Conservation (phyloP, 2,888 invertebrate species). For the Microplitis deprimator region DNA sequence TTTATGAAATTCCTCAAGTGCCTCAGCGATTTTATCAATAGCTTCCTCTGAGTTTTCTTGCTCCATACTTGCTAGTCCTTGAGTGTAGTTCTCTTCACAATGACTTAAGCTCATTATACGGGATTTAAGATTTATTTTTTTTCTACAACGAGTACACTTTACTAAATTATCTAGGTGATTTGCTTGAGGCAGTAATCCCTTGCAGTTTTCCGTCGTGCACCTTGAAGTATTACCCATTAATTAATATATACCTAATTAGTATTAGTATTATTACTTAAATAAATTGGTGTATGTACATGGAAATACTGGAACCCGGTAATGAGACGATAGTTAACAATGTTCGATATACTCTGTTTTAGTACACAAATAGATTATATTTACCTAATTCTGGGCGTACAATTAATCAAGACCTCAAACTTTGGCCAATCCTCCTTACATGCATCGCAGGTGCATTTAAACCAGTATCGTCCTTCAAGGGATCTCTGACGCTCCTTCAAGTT, state of each 20-base stretch:
- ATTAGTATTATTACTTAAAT: conserved; percentile 5
- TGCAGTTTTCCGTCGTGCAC: conserved; percentile 74
- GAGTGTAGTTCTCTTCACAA: conserved; percentile 73
- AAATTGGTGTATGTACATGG: no score
- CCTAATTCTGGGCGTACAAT: conserved; percentile 69
- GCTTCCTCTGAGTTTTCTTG: conserved; percentile 74
- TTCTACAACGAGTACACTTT: conserved; percentile 74
- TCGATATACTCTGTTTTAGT: background rate
- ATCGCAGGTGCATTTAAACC: conserved; percentile 83
- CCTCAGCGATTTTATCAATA: conserved; percentile 73
- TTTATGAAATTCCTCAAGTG: conserved; percentile 77
- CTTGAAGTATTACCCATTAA: conserved; percentile 60
- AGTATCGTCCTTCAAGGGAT: conserved; percentile 80
- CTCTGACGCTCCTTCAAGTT: conserved; percentile 76
- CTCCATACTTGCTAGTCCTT: conserved; percentile 73
- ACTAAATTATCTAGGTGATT: conserved; percentile 65
- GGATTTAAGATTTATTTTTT: conserved; percentile 72
- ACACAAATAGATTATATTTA: conserved; percentile 51
- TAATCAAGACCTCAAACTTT: conserved; percentile 75
- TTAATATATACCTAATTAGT: background rate
- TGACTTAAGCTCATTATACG: conserved; percentile 69
- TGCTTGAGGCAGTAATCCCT: conserved; percentile 72
- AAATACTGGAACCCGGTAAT: no score
- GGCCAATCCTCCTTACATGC: conserved; percentile 87
- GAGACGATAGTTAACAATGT: no score